Conservation (phyloP, 2,888 invertebrate species). For the Polydrusus cervinus region DNA sequence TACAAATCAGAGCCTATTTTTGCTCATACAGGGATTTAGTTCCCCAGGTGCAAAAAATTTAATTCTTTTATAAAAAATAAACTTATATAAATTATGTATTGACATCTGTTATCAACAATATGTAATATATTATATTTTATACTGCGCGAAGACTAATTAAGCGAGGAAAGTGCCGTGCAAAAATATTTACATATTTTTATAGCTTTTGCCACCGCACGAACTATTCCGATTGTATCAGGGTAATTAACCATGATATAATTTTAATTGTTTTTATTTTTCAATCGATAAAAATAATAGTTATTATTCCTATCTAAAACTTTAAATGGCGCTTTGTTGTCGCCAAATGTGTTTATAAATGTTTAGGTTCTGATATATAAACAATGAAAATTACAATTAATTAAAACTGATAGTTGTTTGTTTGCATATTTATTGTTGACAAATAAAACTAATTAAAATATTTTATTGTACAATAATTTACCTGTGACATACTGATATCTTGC, state of each 20-base stretch:
- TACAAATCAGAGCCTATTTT: too few species aligned
- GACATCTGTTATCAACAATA: too few species aligned
- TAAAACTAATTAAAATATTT: neutral
- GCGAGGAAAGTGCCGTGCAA: too few species aligned
- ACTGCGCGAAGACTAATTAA: too few species aligned
- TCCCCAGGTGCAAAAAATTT: too few species aligned
- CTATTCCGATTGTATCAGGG: constrained; percentile 12
- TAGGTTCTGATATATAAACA: neutral
- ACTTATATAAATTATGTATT: too few species aligned
- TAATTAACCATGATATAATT: constrained; percentile 6
- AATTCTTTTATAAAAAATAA: too few species aligned
- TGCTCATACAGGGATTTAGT: too few species aligned
- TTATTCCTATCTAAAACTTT: neutral
- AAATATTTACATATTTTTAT: neutral
- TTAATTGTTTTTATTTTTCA: constrained; percentile 11
- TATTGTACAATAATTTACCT: neutral
- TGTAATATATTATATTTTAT: too few species aligned
- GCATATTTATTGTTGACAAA: neutral
- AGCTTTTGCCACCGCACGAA: neutral
- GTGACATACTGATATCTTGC: neutral
- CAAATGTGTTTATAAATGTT: neutral
- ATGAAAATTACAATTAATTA: neutral
- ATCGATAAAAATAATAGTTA: neutral
- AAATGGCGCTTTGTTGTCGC: neutral
- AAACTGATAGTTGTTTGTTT: neutral